Evolutionary conservation across 2,113 vertebrate species (phyloP).

Genomic region (Alces alces): DNA sequence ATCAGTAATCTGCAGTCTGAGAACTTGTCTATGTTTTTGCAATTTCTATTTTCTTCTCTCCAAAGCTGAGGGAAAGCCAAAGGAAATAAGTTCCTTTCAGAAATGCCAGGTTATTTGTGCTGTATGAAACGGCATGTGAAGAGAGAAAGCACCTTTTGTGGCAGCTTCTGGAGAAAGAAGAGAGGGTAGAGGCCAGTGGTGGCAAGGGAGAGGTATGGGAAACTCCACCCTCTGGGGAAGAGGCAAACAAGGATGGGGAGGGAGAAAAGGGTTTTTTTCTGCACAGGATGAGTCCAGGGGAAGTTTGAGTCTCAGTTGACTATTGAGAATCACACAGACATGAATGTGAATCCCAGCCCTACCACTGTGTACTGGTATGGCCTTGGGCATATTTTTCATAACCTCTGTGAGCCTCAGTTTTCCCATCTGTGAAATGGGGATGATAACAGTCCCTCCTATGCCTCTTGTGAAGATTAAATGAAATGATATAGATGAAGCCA

Average conservation of each 20-base stretch:
- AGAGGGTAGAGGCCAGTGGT: neutral
- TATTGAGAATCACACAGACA: accelerated
- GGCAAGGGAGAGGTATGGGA: neutral
- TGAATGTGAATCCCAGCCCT: neutral
- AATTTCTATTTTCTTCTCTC: constrained; percentile 55
- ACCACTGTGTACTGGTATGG: neutral
- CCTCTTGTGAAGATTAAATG: neutral
- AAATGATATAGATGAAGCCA: neutral
- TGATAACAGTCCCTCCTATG: neutral
- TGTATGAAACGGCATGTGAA: accelerated
- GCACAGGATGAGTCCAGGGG: neutral
- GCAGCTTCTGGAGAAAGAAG: neutral
- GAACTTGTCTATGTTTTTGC: constrained; percentile 55
- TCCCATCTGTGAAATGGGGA: neutral
- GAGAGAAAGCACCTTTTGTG: constrained; percentile 18
- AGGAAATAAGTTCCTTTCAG: constrained; percentile 57
- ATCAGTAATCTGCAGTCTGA: constrained; percentile 48
- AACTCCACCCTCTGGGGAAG: neutral
- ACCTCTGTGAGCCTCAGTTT: neutral
- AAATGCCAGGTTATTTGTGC: constrained; percentile 36
- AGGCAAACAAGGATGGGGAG: neutral
- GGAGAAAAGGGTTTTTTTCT: neutral
- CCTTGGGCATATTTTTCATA: neutral
- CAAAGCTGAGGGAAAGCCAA: constrained; percentile 52
- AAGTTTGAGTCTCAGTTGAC: neutral